These are phyloP conservation scores for Euura lappo DNA, from an alignment of 1,140 invertebrate genomes.

Conservation along the genomic window DNA sequence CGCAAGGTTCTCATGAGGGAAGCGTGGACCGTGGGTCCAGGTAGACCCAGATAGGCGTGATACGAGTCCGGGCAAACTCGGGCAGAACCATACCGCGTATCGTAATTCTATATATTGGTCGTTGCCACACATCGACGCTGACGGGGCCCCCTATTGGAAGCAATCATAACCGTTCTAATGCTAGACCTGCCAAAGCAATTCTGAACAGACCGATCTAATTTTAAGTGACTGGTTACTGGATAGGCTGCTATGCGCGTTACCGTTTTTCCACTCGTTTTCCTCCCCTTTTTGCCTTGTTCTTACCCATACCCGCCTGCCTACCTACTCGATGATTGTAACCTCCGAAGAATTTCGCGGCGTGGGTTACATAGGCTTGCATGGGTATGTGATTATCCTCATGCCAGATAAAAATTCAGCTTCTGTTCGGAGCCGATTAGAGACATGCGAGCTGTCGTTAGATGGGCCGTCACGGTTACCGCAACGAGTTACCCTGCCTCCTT, in stretches of 20 bases:
- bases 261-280: slow-evolving; percentile 6
- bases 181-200: slow-evolving; percentile 1
- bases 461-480: background rate
- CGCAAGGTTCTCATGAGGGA: background rate
- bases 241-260: background rate
- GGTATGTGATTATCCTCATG: background rate
- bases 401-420: background rate
- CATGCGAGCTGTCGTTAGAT: slow-evolving; percentile 1
- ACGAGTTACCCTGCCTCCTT: background rate
- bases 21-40: background rate
- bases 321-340: background rate
- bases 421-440: slow-evolving; percentile 1
- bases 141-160: background rate
- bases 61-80: background rate
- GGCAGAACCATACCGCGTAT: background rate
- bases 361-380: background rate
- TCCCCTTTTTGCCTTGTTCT: background rate
- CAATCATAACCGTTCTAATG: slow-evolving; percentile 4
- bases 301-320: too few species aligned
- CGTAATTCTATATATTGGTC: background rate
- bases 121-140: background rate
- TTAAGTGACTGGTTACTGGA: background rate
- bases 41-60: background rate
- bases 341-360: slow-evolving; percentile 1
- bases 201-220: background rate